These are phyloP conservation scores for Lamellibrachia luymesi DNA, from an alignment of 1,140 invertebrate species.

Conservation along the genomic window DNA sequence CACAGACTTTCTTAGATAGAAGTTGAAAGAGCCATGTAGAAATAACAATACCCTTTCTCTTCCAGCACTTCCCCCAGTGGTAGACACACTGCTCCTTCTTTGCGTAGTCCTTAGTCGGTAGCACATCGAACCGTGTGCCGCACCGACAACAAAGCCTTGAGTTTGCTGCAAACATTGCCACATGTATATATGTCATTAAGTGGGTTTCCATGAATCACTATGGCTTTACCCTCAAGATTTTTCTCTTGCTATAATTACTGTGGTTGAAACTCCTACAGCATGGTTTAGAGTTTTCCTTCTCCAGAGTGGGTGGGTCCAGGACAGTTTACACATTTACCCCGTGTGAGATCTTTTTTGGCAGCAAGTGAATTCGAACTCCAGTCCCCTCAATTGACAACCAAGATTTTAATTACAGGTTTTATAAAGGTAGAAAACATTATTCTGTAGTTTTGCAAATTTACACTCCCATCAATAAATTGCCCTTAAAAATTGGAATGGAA, in stretches of 20 bases:
- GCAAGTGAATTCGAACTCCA: too few relatives aligned
- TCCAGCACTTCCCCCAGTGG: slow-evolving; percentile 83
- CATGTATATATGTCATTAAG: neutral
- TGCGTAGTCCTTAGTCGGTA: slow-evolving; percentile 72
- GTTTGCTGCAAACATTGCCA: slow-evolving; percentile 39
- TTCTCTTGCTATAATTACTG: too few relatives aligned
- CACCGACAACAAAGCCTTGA: slow-evolving; percentile 80
- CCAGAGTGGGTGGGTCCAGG: too few relatives aligned
- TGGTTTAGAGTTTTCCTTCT: too few relatives aligned
- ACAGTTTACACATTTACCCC: too few relatives aligned
- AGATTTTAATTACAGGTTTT: too few relatives aligned
- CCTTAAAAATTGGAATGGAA: neutral
- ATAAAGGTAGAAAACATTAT: too few relatives aligned
- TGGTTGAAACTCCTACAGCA: too few relatives aligned
- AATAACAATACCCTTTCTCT: slow-evolving; percentile 65
- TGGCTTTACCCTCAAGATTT: too few relatives aligned
- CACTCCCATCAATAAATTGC: neutral
- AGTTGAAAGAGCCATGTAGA: neutral
- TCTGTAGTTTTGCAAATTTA: neutral
- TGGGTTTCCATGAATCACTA: too few relatives aligned
- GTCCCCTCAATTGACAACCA: too few relatives aligned
- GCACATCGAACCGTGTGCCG: slow-evolving; percentile 74
- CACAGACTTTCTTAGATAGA: neutral
- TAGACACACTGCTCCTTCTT: slow-evolving; percentile 80
- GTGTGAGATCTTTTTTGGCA: too few relatives aligned